These are phyloP conservation scores for Nemotelus nigrinus DNA, from an alignment of 2,888 invertebrate genomes.

Conservation along the genomic window DNA sequence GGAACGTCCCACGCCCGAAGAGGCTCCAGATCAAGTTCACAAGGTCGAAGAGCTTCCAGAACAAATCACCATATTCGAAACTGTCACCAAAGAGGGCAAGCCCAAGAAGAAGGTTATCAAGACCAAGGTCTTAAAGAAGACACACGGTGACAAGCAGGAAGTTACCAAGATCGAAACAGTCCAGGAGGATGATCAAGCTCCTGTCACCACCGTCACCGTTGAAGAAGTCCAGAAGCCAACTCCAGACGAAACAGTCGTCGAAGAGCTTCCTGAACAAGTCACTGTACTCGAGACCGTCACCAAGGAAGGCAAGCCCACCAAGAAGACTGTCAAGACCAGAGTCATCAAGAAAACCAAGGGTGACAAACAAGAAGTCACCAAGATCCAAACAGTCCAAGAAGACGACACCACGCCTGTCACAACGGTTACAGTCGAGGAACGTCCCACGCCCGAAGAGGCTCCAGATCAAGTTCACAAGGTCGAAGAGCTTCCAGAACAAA, in stretches of 20 bases:
- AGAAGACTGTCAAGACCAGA: constrained; percentile 52
- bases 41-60: constrained; percentile 53
- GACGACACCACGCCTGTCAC: constrained; percentile 56
- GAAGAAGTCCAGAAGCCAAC: constrained; percentile 55
- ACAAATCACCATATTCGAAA: constrained; percentile 59
- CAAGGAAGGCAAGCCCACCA: constrained; percentile 54
- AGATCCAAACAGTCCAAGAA: constrained; percentile 55
- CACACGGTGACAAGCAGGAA: constrained; percentile 57
- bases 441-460: constrained; percentile 27
- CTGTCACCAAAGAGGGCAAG: constrained; percentile 58
- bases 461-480: constrained; percentile 50
- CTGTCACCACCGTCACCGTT: constrained; percentile 52
- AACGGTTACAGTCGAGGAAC: constrained; percentile 58
- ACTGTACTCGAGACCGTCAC: constrained; percentile 54
- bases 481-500: constrained; percentile 59
- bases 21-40: constrained; percentile 41
- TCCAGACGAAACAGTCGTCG: constrained; percentile 53
- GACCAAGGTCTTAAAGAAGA: constrained; percentile 60
- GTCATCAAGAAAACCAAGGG: constrained; percentile 48
- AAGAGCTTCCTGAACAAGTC: constrained; percentile 61
- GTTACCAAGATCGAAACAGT: constrained; percentile 57
- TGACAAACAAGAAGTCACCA: constrained; percentile 57
- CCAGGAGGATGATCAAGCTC: constrained; percentile 61
- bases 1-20: constrained; percentile 55
- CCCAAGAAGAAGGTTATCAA: constrained; percentile 57